Base-by-base conservation (phyloP, 1,140 invertebrate genomes). In the Maniola jurtina region DNA sequence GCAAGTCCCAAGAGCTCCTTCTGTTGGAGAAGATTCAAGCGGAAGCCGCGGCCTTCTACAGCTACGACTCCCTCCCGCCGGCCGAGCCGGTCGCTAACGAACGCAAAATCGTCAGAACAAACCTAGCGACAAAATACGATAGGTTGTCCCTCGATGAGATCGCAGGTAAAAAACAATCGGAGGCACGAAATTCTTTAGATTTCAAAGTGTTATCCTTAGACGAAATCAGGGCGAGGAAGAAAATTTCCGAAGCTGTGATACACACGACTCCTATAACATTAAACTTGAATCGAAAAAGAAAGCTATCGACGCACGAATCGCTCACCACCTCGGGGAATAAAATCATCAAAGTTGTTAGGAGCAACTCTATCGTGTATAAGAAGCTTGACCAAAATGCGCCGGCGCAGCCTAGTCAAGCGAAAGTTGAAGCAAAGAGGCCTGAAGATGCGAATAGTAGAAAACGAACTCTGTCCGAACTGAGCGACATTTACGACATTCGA, bases 11-110 rank as follows among this genome's bases (percentile, higher is more conserved):
- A 71, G 94, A 95, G 73, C 92, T 95, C 69, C 92, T 94, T 58
- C 88, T 93, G 13, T 81, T 95, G 42, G 94, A 95, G 83, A 92
- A 93, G 71, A 94, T 95, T 47, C 94, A 95, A 71, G 93, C 93
- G 2, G 94, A 94, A 77, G 92, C 93, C 6, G 94, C 94, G 6
- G 93, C 94, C 33, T 94, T 92, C 82, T 95, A 94, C 83, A 92
- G 92, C 40, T 94, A 94, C 82, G 86, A 87, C 48, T 36, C 64
- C 0, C 60, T 78, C 5, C 66, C 75, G 5, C 74, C 77, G 0
- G 61, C 71, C 6, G 76, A 80, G n/a, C 48, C 52, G 7, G 11
- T 73, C 0, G 11, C 72, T 0, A 79, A 78, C 45, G 81, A 86
- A 16, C 71, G 80, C 9, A 88, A 86, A 74, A 73, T 77, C 5